Percentiles rank a stretch among this genome's conserved stretches.
phyloP scores from a whole-genome alignment of 2,113 vertebrate species.

The Poeciliopsis occidentalis region DNA sequence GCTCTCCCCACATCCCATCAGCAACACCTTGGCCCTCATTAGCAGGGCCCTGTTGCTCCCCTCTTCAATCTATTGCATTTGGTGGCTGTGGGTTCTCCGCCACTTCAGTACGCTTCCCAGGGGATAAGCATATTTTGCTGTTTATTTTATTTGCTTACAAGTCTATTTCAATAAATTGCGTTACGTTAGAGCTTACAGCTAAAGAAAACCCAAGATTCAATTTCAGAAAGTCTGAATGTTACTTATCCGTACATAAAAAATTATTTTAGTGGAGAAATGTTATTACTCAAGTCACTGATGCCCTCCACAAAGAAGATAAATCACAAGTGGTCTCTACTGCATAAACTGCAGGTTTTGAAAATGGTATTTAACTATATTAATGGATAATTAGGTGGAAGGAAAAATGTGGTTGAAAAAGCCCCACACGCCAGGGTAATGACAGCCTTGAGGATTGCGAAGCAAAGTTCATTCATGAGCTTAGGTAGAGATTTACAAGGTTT shows the following conservation, averaged over 20 bases:
- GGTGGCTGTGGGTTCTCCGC: slow-evolving; percentile 3
- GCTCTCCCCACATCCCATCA: slow-evolving; percentile 55
- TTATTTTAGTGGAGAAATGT: not conserved
- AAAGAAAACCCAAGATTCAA: too few species aligned
- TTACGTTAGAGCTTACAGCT: too few species aligned
- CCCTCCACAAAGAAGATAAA: not conserved
- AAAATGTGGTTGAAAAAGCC: not conserved
- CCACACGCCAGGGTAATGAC: not conserved
- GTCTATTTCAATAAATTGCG: slow-evolving; percentile 1
- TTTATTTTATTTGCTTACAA: not conserved
- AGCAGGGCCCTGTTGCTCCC: slow-evolving; percentile 38
- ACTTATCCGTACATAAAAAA: not conserved
- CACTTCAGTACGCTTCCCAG: not conserved
- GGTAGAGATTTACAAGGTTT: too few species aligned
- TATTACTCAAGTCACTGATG: not conserved
- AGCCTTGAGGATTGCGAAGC: not conserved
- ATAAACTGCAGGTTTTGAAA: not conserved
- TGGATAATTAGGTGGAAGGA: not conserved
- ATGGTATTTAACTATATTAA: not conserved
- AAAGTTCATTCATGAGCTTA: not conserved
- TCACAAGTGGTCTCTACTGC: not conserved
- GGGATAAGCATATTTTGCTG: not conserved
- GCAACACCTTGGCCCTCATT: slow-evolving; percentile 73
- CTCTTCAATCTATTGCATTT: slow-evolving; percentile 16
- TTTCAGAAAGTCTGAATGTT: too few species aligned